Percentiles rank a stretch among this genome's conserved stretches.
These are phyloP conservation scores for Brachyhypopomus occidentalis DNA, from an alignment of 2,113 vertebrate species.

Conservation along the genomic window DNA sequence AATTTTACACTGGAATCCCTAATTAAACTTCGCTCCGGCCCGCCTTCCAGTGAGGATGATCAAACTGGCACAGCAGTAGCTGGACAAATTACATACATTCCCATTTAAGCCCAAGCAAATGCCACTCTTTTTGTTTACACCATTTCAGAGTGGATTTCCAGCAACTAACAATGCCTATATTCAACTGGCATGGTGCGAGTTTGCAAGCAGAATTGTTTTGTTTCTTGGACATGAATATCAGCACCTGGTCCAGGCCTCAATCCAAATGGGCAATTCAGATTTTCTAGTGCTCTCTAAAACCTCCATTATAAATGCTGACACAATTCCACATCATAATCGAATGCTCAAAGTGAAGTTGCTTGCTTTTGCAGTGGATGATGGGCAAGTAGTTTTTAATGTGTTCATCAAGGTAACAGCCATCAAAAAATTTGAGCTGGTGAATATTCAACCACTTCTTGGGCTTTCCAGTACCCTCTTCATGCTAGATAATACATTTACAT, in stretches of 20 bases:
- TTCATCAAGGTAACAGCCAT: too few species aligned
- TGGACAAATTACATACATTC: constrained; percentile 9
- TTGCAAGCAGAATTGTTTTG: not conserved
- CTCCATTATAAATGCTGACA: not conserved
- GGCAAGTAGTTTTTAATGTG: too few species aligned
- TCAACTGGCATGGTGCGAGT: not conserved
- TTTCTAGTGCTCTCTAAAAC: not conserved
- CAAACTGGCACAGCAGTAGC: constrained; percentile 14
- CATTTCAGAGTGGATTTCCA: constrained; percentile 11
- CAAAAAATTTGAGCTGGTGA: too few species aligned
- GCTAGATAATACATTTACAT: too few species aligned
- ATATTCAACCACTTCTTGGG: too few species aligned
- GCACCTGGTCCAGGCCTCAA: not conserved
- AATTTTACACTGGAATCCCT: constrained; percentile 26
- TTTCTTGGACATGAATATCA: not conserved
- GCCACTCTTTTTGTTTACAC: constrained; percentile 2
- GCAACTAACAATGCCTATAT: not conserved
- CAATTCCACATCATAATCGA: not conserved
- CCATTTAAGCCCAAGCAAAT: constrained; percentile 7
- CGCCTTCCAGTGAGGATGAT: constrained; percentile 8
- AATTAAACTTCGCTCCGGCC: constrained; percentile 35
- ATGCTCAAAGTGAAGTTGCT: not conserved
- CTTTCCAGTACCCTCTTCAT: too few species aligned
- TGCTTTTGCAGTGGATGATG: too few species aligned
- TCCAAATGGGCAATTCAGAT: not conserved